Evolutionary conservation across 2,113 vertebrate species (phyloP).

Genomic region (Ceratotherium simum): DNA sequence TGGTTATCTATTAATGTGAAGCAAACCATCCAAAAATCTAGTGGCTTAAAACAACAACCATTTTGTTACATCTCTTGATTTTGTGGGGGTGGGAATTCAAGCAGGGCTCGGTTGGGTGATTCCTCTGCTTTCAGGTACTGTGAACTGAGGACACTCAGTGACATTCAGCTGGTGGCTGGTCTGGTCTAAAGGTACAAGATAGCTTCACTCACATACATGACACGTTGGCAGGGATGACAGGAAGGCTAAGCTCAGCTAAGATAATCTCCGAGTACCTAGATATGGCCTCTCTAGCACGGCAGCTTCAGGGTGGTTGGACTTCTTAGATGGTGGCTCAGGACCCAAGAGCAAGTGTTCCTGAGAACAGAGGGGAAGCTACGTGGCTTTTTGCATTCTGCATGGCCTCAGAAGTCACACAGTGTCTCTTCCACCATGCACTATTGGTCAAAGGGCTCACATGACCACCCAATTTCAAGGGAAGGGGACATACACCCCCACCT

Average conservation of each 20-base stretch:
- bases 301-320: background rate
- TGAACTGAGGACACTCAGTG: background rate
- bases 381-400: background rate
- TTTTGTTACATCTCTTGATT: background rate
- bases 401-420: background rate
- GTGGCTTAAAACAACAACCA: background rate
- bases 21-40: background rate
- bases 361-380: background rate
- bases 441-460: background rate
- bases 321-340: background rate
- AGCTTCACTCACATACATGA: background rate
- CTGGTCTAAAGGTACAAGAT: background rate
- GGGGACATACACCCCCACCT: background rate
- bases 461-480: background rate
- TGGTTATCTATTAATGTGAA: background rate
- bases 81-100: background rate
- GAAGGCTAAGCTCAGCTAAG: background rate
- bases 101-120: background rate
- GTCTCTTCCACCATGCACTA: background rate
- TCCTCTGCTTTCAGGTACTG: background rate
- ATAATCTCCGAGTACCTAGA: background rate
- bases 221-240: background rate
- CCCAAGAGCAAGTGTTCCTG: background rate
- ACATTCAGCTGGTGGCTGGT: background rate
- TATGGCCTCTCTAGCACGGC: background rate